Evolutionary conservation across 2,113 vertebrate species (phyloP), one percentile per base, ranked within the genome.

Genomic region (Benitochromis conjunctus): DNA sequence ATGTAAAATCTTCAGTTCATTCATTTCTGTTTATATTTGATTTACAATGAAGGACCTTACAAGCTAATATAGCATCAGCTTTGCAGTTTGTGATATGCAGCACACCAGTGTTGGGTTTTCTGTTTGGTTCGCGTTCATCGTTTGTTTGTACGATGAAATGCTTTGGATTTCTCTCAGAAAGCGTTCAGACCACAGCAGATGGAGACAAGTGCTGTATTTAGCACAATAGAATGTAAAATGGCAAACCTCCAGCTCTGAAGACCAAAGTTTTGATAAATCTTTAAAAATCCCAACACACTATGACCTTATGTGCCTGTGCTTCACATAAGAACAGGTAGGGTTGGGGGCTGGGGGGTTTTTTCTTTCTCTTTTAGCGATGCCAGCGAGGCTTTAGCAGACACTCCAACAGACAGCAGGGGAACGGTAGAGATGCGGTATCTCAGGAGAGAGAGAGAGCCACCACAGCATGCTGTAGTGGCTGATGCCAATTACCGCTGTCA

Each of bases 401-500:
- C 80, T 83, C 55, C 79, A 51, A 69, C 71, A 87, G 87, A 79
- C 89, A 86, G 82, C 80, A 81, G 76, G 69, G 57, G 34, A 86
- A 88, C 36, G 36, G 86, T 56, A 79, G 84, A 88, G 90, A 82
- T 90, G 88, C 78, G 5, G 87, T 81, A 80, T 87, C 89, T 90
- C 90, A 48, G 84, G 87, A 91, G 88, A 31, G 71, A 69, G 85
- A 79, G 87, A 83, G 89, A 87, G 76, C 78, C 87, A 87, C 84
- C 84, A 64, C 92, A 88, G 86, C 89, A 18, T 87, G 91, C 66
- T 9, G 38, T n/a, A 80, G 86, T 81, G 84, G 83, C 82, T 83
- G 85, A 88, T 93, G 92, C 94, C 94, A 94, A 93, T 95, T 94
- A 94, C 95, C 87, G 71, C 91, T 91, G 95, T 94, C 92, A 94